Base-by-base conservation (phyloP, 1,140 invertebrate species). In the Agraylea sexmaculata region DNA sequence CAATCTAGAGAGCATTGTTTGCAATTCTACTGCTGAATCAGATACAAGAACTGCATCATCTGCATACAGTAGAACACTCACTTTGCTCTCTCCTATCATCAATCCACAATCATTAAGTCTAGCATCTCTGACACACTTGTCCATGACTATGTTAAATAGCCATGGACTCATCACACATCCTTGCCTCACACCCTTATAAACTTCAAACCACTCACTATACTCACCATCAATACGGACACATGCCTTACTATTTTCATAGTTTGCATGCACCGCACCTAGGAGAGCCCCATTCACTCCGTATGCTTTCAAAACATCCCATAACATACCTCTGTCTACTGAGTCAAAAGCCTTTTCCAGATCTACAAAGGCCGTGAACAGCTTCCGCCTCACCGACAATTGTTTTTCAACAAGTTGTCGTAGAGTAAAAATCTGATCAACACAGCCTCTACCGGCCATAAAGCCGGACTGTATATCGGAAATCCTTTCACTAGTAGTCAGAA, bases 371-470 rank as follows among this genome's bases (percentile, higher is more conserved):
- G 25, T 30, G 31, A 27, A 39, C 10, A 43, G 8, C 10, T 47
- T 37, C 10, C 35, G 36, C 22, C 37, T 18, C 18, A 32, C 32
- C 21, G 41, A 38, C 29, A 17, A 37, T 20, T 12, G 27, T 33
- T 48, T 51, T 39, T 48, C 28, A 10, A 36, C 38, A 31, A 44
- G 21, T 38, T 49, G 36, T 22, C 47, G 25, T 25, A 49, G 31
- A 16, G 45, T 40, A 40, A 49, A 49, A 15, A 51, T 40, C 34
- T 51, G 50, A 33, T 47, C 42, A 8, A 21, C 32, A 7, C 36
- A 44, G 15, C 36, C 29, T 34, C 43, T 38, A 15, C 20, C 34
- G 23, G 13, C 32, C 18, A 34, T 37, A 23, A 49, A 49, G 6
- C 47, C 44, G 34, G 33, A 36, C 25, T 42, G 40, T 15, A 37